A percentile compares a stretch with the other conserved stretches of the same genome.
Evolutionary conservation across 2,113 vertebrate species (phyloP).

Genomic region (Mastomys natalensis): DNA sequence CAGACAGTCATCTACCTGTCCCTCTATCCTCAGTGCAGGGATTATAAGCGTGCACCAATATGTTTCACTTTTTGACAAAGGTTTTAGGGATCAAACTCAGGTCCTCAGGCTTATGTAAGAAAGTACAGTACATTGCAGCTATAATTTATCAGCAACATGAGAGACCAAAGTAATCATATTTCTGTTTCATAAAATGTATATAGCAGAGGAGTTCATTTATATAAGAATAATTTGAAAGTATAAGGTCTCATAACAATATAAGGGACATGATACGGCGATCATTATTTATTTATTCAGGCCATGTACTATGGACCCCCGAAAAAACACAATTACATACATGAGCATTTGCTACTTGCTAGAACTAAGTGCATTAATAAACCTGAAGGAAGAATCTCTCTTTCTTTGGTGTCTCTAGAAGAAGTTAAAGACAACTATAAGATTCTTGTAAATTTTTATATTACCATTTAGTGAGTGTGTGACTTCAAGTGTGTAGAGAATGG

Average conservation of each 20-base stretch:
- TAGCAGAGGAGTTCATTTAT: neutral
- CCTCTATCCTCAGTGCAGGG: neutral
- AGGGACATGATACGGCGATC: neutral
- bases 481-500: neutral
- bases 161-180: neutral
- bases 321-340: neutral
- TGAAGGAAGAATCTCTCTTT: neutral
- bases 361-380: neutral
- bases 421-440: neutral
- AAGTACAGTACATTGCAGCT: neutral
- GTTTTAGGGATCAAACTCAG: neutral
- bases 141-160: neutral
- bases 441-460: neutral
- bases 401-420: neutral
- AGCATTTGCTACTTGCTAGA: neutral
- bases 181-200: conserved; percentile 22
- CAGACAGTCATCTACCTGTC: neutral
- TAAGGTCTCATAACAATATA: neutral
- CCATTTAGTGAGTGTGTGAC: neutral
- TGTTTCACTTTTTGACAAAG: neutral
- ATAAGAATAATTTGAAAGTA: neutral
- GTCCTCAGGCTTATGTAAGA: neutral
- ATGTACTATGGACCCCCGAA: neutral
- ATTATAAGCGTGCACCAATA: neutral
- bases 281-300: conserved; percentile 13